Evolutionary conservation across 2,797 vertebrate species (phyloP), one percentile per base, ranked within the genome.

Genomic region (Eulemur rubriventer): DNA sequence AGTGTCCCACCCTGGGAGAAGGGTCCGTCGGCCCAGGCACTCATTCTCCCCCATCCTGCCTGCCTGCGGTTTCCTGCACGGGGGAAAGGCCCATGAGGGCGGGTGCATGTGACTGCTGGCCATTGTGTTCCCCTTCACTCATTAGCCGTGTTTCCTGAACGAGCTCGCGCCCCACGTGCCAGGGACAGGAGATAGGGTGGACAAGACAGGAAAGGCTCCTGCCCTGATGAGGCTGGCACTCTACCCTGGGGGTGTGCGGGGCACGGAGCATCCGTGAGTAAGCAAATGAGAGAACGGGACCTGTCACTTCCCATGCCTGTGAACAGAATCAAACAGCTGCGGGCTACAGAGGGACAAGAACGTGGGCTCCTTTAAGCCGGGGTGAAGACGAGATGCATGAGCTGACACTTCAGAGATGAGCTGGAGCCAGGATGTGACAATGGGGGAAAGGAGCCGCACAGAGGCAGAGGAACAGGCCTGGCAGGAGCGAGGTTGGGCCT

Each of bases 151-250:
- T 43, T 73, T 80, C 81, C 57, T 5, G 0, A 46, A 33, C 14
- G 13, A 61, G 26, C 38, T 63, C 65, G 13, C 0, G 0, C 2
- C 76, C 59, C 67, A 33, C 10, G 24, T 9, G 12, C 8, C 11
- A 7, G 84, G 41, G 41, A 2, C 0, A 16, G 50, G 26, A 28
- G 20, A 24, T 0, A 0, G 69, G 50, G 16, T 2, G 7, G 48
- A 18, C 30, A 33, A 52, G 72, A 38, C 35, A 16, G 3, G 4
- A 33, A 13, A 63, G 12, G 55, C 1, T 43, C 63, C 63, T 20
- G 22, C 43, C 52, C 43, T 38, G 2, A 1, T 0, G 2, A 46
- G 38, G 26, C 26, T 20, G 43, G 57, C 8, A 5, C 59, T 52
- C 38, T 1, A 33, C 59, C 22, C 4, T 1, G 43, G 38, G 12